Evolutionary conservation across 2,113 vertebrate species (phyloP).

Genomic region (Phalacrocorax carbo): DNA sequence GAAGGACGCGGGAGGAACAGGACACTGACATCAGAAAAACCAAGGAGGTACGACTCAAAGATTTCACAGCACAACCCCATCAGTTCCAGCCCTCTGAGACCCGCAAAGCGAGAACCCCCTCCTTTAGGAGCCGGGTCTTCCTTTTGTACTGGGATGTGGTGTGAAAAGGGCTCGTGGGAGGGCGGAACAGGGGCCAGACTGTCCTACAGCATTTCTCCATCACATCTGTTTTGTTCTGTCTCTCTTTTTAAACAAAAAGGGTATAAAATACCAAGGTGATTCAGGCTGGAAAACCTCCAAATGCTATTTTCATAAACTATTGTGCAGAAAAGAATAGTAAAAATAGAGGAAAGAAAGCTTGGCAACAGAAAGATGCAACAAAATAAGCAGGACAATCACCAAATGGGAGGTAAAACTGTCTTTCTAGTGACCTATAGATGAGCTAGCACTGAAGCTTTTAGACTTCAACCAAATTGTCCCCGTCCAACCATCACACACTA

Average conservation of each 20-base stretch:
- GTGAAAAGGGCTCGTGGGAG: neutral
- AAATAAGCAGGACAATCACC: neutral
- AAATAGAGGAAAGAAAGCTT: neutral
- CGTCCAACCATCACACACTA: neutral
- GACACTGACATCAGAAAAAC: neutral
- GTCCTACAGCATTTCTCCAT: neutral
- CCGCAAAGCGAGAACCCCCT: neutral
- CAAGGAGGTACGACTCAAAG: neutral
- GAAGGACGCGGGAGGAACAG: fast-evolving
- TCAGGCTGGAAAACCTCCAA: neutral
- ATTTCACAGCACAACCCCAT: neutral
- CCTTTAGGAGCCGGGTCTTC: neutral
- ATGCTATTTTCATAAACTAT: neutral
- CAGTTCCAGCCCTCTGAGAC: neutral
- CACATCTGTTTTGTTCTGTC: neutral
- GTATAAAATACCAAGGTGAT: neutral
- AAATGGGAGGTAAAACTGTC: neutral
- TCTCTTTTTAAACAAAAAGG: neutral
- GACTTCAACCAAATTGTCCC: neutral
- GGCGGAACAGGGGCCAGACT: neutral
- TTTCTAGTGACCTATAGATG: neutral
- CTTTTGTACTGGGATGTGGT: neutral
- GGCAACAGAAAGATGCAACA: neutral
- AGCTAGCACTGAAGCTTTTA: neutral
- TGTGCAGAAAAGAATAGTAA: fast-evolving